Evolutionary conservation across 1,140 invertebrate genomes (phyloP).

Genomic region (Babylonia areolata): DNA sequence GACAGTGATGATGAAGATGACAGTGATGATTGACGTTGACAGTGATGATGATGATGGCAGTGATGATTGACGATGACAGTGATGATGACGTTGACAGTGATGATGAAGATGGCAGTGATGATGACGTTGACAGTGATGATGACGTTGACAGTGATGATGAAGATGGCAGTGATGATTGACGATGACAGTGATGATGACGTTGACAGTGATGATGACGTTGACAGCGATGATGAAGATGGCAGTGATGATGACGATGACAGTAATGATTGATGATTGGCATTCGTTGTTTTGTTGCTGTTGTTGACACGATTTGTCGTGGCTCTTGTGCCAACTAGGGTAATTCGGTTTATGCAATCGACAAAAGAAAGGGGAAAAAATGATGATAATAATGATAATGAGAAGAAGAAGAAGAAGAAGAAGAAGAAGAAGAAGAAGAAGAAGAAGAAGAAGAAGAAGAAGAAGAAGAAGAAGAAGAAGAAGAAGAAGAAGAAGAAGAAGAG

Average conservation of each 20-base stretch:
- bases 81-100: background rate
- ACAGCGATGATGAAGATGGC: background rate
- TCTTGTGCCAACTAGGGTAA: no score
- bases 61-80: background rate
- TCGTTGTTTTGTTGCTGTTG: no score
- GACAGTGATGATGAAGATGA: slow-evolving; percentile 3
- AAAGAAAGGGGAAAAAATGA: no score
- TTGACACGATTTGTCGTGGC: no score
- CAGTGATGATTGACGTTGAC: slow-evolving; percentile 13
- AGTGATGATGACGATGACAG: background rate
- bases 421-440: no score
- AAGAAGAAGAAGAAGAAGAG: no score
- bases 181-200: background rate
- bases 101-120: background rate
- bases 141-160: background rate
- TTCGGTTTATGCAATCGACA: no score
- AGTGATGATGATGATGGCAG: slow-evolving; percentile 19
- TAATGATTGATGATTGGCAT: background rate
- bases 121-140: background rate
- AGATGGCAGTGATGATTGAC: background rate
- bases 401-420: no score
- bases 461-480: no score
- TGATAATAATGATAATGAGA: no score
- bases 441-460: no score
- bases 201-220: background rate